These are phyloP conservation scores for Samia ricini DNA, from an alignment of 1,140 invertebrate genomes.

Conservation along the genomic window DNA sequence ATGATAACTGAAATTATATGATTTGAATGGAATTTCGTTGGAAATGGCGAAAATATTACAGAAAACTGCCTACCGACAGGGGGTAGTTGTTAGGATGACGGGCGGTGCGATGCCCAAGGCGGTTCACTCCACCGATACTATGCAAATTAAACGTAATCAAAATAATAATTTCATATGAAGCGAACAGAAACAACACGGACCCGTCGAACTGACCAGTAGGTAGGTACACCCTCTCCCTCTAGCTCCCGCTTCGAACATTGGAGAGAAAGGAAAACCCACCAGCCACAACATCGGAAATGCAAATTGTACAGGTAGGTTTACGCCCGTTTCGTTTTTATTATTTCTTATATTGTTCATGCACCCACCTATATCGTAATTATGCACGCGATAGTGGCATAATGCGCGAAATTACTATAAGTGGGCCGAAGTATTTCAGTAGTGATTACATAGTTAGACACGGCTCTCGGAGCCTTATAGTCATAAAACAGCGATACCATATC, in stretches of 20 bases:
- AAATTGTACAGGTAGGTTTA: conserved; percentile 51
- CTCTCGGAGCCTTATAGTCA: conserved; percentile 18
- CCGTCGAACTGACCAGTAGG: conserved; percentile 4
- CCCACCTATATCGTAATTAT: conserved; percentile 47
- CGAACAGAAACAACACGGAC: conserved; percentile 31
- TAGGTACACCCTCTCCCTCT: conserved; percentile 34
- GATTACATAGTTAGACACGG: conserved; percentile 32
- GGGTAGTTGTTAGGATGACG: conserved; percentile 57
- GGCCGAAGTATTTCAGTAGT: conserved; percentile 45
- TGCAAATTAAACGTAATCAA: conserved; percentile 77
- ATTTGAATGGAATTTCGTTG: conserved; percentile 76
- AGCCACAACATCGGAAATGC: conserved; percentile 41
- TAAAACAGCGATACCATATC: conserved; percentile 2
- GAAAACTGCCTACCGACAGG: conserved; percentile 74
- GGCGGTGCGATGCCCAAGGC: conserved; percentile 47
- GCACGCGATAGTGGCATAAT: conserved; percentile 54
- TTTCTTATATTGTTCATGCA: conserved; percentile 50
- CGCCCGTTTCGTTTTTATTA: conserved; percentile 54
- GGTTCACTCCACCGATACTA: conserved; percentile 50
- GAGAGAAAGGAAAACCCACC: conserved; percentile 39
- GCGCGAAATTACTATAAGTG: conserved; percentile 55
- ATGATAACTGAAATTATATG: conserved; percentile 74
- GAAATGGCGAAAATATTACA: conserved; percentile 76
- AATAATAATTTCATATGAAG: conserved; percentile 69
- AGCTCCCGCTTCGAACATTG: conserved; percentile 8